Evolutionary conservation across 2,888 invertebrate species (phyloP), one percentile per base, ranked within the genome.

Genomic region (Molorchus minor): DNA sequence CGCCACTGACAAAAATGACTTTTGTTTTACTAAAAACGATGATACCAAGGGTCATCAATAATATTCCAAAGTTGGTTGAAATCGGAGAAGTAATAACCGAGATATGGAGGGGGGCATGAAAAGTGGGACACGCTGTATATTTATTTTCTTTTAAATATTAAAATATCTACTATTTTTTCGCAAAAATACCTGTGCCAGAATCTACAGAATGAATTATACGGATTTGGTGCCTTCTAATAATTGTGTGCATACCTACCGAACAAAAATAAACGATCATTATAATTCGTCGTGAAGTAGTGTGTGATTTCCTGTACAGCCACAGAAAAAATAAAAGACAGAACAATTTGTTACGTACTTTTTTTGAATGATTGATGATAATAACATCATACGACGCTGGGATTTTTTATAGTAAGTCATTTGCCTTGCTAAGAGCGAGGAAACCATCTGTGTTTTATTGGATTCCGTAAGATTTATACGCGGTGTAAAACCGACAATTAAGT

Each of bases 401-500:
- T 40, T 33, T 38, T 51, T 38, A 20, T 40, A 3, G 15, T 13
- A 25, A 44, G 44, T 40, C 19, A 51, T 38, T 51, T 40, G 40
- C 36, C 33, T 33, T 21, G n/a, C 36, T 51, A 21, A 40, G 20
- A 51, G 51, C 51, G 51, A 5, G 47, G 49, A 65, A 52, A 57
- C 58, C 65, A 68, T 64, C 66, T 66, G 68, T 57, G 56, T 63
- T 67, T 64, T 68, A 70, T 68, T 61, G 66, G 62, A 51, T 33
- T 46, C 45, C 46, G 52, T 44, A 60, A 68, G 68, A 71, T 70
- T 71, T 71, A 71, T 68, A 67, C 41, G 55, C 51, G 60, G 60
- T 56, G 68, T 71, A 62, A 71, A 70, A 66, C 41, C 52, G 20
- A 66, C 64, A 67, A 71, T 71, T 71, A 69, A 68, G 57, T 55